Conservation (phyloP, 2,797 vertebrate species). For the Alexandromys oeconomus region DNA sequence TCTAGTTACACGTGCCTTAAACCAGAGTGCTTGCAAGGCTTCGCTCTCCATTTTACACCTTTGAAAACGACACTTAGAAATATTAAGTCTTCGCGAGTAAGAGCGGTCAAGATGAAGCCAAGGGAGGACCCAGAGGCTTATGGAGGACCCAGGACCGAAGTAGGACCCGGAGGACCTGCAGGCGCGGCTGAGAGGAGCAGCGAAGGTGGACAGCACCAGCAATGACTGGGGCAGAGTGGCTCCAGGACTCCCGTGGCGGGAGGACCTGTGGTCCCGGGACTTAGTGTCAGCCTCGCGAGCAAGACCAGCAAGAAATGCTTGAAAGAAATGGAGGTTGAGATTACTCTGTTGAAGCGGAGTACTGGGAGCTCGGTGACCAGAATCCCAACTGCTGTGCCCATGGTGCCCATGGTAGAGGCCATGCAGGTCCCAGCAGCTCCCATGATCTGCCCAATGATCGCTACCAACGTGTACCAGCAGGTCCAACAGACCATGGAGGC, state of each 20-base stretch:
- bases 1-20: neutral
- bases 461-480: conserved; percentile 96
- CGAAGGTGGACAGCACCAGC: conserved; percentile 8
- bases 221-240: conserved; percentile 67
- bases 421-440: conserved; percentile 88
- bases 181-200: neutral
- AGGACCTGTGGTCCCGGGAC: conserved; percentile 68
- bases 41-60: neutral
- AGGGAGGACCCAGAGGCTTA: neutral
- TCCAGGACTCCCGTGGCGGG: conserved; percentile 68
- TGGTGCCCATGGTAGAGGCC: conserved; percentile 80
- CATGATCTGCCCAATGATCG: conserved; percentile 91
- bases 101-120: neutral
- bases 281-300: conserved; percentile 78
- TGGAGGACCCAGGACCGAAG: neutral
- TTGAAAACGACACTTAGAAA: neutral
- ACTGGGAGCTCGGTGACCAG: conserved; percentile 90
- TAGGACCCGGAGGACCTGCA: neutral
- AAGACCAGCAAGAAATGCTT: conserved; percentile 94
- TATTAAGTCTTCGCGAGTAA: neutral
- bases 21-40: neutral
- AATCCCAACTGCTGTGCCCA: conserved; percentile 85
- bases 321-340: conserved; percentile 97
- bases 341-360: conserved; percentile 97
- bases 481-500: conserved; percentile 95